These are phyloP conservation scores for Rhinoptilus africanus DNA, from an alignment of 2,113 vertebrate species.

Conservation along the genomic window DNA sequence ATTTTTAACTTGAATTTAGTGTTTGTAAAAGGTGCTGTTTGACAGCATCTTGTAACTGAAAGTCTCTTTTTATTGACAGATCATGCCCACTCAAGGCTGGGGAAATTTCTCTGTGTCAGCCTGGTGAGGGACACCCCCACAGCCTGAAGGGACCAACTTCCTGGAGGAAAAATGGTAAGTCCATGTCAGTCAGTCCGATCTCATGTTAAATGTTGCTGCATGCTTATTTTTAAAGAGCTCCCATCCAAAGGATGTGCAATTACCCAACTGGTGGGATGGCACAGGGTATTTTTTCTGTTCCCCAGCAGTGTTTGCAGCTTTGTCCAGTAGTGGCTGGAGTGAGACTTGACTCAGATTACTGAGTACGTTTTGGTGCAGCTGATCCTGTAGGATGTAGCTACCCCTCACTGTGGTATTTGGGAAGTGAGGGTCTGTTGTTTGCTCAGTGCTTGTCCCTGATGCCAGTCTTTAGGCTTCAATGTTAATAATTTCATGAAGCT, in stretches of 20 bases:
- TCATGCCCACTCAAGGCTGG: not conserved
- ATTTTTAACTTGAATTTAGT: slow-evolving; percentile 37
- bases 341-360: not conserved
- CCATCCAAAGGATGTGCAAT: not conserved
- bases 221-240: not conserved
- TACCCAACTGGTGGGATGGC: not conserved
- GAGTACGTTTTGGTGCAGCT: not conserved
- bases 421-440: not conserved
- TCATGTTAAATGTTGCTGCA: not conserved
- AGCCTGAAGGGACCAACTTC: not conserved
- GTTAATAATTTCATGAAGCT: slow-evolving; percentile 45
- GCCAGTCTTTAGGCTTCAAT: not conserved
- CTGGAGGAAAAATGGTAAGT: not conserved
- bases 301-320: not conserved
- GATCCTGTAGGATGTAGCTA: not conserved
- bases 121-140: not conserved
- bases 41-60: slow-evolving; percentile 26
- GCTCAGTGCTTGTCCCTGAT: not conserved
- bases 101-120: not conserved
- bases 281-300: not conserved
- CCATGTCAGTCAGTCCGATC: not conserved
- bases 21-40: slow-evolving; percentile 16
- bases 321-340: not conserved
- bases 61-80: slow-evolving; percentile 22
- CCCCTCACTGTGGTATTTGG: not conserved